Evolutionary conservation across 1,140 invertebrate genomes (phyloP), one percentile per base, ranked within the genome.

Genomic region (Thaumetopoea pityocampa): DNA sequence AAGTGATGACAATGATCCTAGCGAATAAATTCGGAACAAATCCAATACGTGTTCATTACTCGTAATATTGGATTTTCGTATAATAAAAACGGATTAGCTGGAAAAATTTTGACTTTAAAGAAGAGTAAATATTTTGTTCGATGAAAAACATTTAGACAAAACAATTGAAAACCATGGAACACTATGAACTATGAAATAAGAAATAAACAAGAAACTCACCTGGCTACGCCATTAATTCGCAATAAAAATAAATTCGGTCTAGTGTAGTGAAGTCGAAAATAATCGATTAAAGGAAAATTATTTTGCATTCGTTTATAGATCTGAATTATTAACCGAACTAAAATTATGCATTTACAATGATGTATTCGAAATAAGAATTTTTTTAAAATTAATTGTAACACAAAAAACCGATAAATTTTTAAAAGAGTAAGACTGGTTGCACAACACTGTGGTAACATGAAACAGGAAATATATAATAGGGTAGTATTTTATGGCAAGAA

Each of bases 201-300:
- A 74, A 81, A 81, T 69, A 73, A 81, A n/a, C n/a, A n/a, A n/a
- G n/a, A n/a, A 79, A 77, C 79, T 81, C 74, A 83, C 79, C 79
- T 81, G 77, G 77, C 79, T 83, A 83, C 79, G 79, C 79, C 79
- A 83, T 83, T 83, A 83, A 83, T 83, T 81, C 79, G 79, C 77
- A 83, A 78, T 83, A 83, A 83, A 80, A 79, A 83, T 83, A 83
- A 81, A 80, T 65, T 79, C 61, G 38, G 14, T 20, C 12, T 57
- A 66, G 67, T 61, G 65, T 37, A 44, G 52, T 36, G 1, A 3
- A 12, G 3, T 11, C 11, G 9, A 24, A 35, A 35, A 26, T 26
- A 42, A 30, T 37, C 35, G 29, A 32, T 16, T 32, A 15, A n/a
- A 29, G 7, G 4, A 27, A 27, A 27, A n/a, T n/a, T n/a, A n/a